Evolutionary conservation across 1,140 invertebrate species (phyloP).

Genomic region (Drosophila melanogaster): DNA sequence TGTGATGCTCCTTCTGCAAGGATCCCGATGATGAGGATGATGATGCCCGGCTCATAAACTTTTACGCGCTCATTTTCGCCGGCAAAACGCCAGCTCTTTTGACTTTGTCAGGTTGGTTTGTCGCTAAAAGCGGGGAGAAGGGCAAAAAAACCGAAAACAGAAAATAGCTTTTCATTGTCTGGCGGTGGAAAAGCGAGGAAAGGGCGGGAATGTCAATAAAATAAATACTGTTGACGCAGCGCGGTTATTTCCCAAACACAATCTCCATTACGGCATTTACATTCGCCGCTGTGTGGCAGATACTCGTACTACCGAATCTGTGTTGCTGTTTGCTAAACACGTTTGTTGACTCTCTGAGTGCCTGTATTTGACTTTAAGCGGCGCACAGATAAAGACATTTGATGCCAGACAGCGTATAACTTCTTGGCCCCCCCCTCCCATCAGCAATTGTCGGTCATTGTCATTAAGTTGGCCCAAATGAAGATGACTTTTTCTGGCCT

Average conservation of each 20-base stretch:
- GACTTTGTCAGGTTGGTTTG: constrained; percentile 70
- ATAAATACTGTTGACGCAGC: constrained; percentile 83
- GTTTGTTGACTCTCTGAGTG: constrained; percentile 66
- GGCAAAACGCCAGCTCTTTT: constrained; percentile 26
- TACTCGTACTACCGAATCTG: constrained; percentile 19
- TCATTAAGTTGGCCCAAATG: constrained; percentile 73
- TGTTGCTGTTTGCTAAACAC: constrained; percentile 57
- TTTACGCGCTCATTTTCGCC: constrained; percentile 72
- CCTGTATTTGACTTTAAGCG: constrained; percentile 82
- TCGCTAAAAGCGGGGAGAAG: constrained; percentile 30
- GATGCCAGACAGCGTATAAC: constrained; percentile 63
- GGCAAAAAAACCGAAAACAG: constrained; percentile 67
- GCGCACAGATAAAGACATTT: constrained; percentile 78
- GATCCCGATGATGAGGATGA: constrained; percentile 34
- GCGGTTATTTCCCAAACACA: constrained; percentile 80
- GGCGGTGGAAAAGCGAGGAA: constrained; percentile 4
- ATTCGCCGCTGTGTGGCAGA: constrained; percentile 47
- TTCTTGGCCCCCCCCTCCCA: not conserved
- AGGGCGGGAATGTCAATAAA: constrained; percentile 72
- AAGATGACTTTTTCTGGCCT: constrained; percentile 69
- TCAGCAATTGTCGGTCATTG: constrained; percentile 76
- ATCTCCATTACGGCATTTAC: constrained; percentile 80
- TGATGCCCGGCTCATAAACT: constrained; percentile 71
- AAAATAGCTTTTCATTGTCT: constrained; percentile 80
- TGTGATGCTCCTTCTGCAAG: constrained; percentile 56